Base-by-base conservation (phyloP, 1,140 invertebrate genomes). In the Formica selysi region DNA sequence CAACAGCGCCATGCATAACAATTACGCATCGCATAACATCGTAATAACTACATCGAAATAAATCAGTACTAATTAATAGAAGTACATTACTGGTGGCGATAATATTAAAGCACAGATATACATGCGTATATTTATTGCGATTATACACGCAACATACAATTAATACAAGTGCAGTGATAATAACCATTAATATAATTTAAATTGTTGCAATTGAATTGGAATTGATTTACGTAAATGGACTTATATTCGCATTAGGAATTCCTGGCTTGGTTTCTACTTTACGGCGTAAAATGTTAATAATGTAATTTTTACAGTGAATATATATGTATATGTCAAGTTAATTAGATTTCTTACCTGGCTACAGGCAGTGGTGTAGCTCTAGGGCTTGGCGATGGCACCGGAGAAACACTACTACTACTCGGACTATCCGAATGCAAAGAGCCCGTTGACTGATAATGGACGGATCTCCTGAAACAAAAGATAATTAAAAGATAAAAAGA, bases 371-470 rank as follows among this genome's bases (percentile, higher is more conserved):
- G 97, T 11, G 97, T 97, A 79, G 97, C 96, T 80, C 97, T 96
- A 2, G 98, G 98, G 61, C 97, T 97, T 29, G 98, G 97, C 0
- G 98, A 98, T 67, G 97, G 97, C 59, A 97, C 97, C 1, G 98
- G 97, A 54, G 97, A 98, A 62, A 97, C 96, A 76, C 97, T 97
- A 89, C 97, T 98, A 48, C 97, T 98, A 91, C 97, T 98, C 54
- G 97, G 97, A 80, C 97, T 97, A 90, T 98, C 98, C 65, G 97
- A 98, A 93, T 98, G 98, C 59, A 98, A 95, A 57, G 97, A 98
- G 48, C 97, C 97, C 64, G 97, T 98, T 6, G 97, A 98, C 93
- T 98, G 98, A 94, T 98, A 98, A 93, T 98, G 97, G 51, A 97
- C 96, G 22, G 96, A 97, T 90, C 97, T 96, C 94, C 97, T 97